Evolutionary conservation across 1,140 invertebrate genomes (phyloP).

Genomic region (Pentalonia nigronervosa): DNA sequence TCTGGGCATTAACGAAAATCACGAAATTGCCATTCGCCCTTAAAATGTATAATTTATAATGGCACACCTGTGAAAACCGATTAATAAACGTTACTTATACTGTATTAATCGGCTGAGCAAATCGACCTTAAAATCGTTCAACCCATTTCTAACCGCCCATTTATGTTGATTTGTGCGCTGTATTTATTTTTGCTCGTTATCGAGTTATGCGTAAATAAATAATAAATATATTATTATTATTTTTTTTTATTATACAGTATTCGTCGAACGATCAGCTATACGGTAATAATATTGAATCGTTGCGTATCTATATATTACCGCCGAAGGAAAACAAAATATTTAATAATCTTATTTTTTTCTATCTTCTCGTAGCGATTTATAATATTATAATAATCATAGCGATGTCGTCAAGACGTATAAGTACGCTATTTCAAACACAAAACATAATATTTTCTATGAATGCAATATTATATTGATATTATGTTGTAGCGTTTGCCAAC

Average conservation of each 20-base stretch:
- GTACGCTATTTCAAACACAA: background rate
- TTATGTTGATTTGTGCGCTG: background rate
- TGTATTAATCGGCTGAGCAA: background rate
- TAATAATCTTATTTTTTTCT: background rate
- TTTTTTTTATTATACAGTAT: background rate
- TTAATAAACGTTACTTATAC: background rate
- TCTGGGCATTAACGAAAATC: background rate
- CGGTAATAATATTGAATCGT: too few species aligned
- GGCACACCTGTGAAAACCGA: background rate
- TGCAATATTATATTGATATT: background rate
- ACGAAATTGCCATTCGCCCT: background rate
- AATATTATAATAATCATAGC: background rate
- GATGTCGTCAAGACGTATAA: background rate
- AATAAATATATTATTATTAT: background rate
- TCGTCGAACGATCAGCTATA: too few species aligned
- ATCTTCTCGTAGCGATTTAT: background rate
- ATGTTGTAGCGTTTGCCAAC: background rate
- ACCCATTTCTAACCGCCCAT: background rate
- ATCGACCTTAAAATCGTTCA: slow-evolving; percentile 11
- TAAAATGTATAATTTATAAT: background rate
- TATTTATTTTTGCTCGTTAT: background rate
- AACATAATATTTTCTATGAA: background rate
- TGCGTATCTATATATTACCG: too few species aligned
- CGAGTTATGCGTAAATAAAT: background rate
- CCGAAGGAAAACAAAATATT: background rate